phyloP scores from a whole-genome alignment of 1,140 invertebrate species.

The Tribolium castaneum region DNA sequence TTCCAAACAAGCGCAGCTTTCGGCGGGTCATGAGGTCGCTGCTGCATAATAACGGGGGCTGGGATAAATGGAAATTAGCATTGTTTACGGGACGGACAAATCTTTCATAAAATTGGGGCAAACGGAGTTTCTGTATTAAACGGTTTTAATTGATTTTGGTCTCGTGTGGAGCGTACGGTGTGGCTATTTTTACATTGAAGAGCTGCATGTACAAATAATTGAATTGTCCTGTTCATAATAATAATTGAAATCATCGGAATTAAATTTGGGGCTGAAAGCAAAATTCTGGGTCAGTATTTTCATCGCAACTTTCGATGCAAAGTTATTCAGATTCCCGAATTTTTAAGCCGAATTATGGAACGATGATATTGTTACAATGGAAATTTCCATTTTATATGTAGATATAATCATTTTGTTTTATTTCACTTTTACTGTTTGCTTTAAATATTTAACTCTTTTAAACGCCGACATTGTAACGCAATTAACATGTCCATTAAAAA shows the following conservation, averaged over 20 bases:
- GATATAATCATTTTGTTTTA: background rate
- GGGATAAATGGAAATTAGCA: slow-evolving; percentile 21
- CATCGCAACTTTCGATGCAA: background rate
- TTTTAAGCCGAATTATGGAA: background rate
- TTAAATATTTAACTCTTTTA: background rate
- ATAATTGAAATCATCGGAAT: background rate
- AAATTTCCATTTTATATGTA: background rate
- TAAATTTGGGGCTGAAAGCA: background rate
- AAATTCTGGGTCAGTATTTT: background rate
- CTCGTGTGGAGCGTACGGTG: background rate
- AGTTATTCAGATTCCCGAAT: slow-evolving; percentile 6
- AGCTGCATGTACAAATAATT: background rate
- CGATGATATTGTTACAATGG: background rate
- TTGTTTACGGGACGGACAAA: background rate
- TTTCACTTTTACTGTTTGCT: background rate
- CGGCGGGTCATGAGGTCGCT: slow-evolving; percentile 20
- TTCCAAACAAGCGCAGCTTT: slow-evolving; percentile 27
- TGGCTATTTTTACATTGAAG: background rate
- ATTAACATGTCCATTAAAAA: background rate
- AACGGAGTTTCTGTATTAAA: background rate
- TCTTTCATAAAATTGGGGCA: background rate
- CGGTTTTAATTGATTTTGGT: background rate
- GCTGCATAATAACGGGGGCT: slow-evolving; percentile 5
- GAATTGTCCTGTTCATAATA: background rate
- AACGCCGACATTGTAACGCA: background rate